Evolutionary conservation across 2,797 vertebrate genomes (phyloP).

Genomic region (Acanthis flammea): DNA sequence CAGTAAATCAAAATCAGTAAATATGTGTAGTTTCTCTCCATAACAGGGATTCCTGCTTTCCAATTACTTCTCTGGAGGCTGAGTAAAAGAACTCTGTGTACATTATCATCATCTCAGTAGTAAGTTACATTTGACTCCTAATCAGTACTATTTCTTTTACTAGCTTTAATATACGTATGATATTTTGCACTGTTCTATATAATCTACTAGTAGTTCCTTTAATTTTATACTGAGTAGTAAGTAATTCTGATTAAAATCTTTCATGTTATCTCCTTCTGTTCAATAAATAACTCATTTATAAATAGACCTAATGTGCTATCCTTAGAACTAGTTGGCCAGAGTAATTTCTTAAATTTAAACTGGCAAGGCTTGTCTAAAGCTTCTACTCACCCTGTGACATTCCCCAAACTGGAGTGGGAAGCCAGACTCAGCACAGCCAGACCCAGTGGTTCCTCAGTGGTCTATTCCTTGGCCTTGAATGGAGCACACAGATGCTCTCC

Average conservation of each 20-base stretch:
- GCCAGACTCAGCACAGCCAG: not conserved
- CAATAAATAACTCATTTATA: not conserved
- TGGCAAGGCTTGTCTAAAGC: not conserved
- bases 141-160: not conserved
- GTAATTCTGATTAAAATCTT: not conserved
- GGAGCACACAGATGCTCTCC: constrained; percentile 56
- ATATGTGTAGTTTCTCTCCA: not conserved
- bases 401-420: not conserved
- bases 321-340: not conserved
- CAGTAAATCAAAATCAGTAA: too few species aligned
- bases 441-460: not conserved
- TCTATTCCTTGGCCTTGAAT: not conserved
- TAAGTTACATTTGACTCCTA: not conserved
- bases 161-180: not conserved
- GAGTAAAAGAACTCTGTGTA: not conserved
- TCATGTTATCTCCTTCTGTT: not conserved
- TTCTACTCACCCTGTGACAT: not conserved
- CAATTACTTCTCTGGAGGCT: not conserved
- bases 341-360: not conserved
- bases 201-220: not conserved
- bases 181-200: not conserved
- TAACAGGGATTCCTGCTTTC: not conserved
- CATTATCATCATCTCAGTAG: not conserved
- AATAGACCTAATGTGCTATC: not conserved
- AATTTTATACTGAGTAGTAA: not conserved